These are phyloP conservation scores for Thelaira solivaga DNA, from an alignment of 2,888 invertebrate species.

Conservation along the genomic window DNA sequence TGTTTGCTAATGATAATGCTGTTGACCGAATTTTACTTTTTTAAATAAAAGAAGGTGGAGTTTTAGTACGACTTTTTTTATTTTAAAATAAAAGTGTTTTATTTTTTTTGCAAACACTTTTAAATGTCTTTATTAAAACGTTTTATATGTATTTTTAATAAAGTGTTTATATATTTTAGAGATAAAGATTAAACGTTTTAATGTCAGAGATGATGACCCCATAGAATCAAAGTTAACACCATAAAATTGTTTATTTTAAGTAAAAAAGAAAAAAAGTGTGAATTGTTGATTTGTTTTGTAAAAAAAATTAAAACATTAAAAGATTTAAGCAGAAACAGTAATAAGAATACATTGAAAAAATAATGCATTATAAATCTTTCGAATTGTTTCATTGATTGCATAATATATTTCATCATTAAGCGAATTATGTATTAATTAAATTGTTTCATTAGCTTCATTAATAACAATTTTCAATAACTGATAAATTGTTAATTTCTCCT, in stretches of 20 bases:
- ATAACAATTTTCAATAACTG: too few species aligned
- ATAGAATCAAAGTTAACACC: slow-evolving; percentile 5
- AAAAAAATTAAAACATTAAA: too few species aligned
- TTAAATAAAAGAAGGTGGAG: background rate
- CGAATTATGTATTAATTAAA: too few species aligned
- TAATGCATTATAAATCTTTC: too few species aligned
- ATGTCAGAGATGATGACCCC: slow-evolving; percentile 35
- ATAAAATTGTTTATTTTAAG: background rate
- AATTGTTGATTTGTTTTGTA: slow-evolving; percentile 18
- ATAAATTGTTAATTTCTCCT: too few species aligned
- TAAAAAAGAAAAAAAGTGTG: slow-evolving; percentile 43
- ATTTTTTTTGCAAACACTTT: too few species aligned
- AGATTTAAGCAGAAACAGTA: too few species aligned
- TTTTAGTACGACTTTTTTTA: slow-evolving; percentile 11
- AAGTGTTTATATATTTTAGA: slow-evolving; percentile 51
- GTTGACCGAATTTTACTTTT: slow-evolving; percentile 46
- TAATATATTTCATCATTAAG: too few species aligned
- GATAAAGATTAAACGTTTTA: slow-evolving; percentile 48
- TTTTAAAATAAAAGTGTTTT: slow-evolving; percentile 21
- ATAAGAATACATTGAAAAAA: too few species aligned
- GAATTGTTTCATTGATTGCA: too few species aligned
- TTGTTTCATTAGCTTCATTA: too few species aligned
- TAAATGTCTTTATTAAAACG: slow-evolving; percentile 41
- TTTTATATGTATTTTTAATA: slow-evolving; percentile 50
- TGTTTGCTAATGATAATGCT: slow-evolving; percentile 29